Conservation (phyloP, 2,888 invertebrate species). For the Nephrotoma flavescens region DNA sequence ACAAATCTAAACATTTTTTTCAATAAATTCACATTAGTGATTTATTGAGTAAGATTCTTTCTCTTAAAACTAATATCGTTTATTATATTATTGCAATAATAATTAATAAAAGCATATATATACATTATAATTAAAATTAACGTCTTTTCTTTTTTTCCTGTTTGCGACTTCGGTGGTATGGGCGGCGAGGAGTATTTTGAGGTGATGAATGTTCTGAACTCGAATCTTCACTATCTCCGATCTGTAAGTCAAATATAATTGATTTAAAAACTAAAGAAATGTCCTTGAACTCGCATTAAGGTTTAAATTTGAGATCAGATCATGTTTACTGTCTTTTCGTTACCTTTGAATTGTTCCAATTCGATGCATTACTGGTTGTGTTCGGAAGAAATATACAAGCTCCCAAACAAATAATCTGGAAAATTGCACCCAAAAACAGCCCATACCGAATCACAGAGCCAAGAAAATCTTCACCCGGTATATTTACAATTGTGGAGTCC, state of each 20-base stretch:
- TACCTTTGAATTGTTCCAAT: slow-evolving; percentile 2
- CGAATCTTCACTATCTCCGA: slow-evolving; percentile 26
- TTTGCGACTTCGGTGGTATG: slow-evolving; percentile 38
- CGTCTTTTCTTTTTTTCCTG: slow-evolving; percentile 44
- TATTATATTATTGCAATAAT: not conserved
- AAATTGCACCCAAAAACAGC: slow-evolving; percentile 72
- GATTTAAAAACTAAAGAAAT: not conserved
- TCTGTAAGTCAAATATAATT: slow-evolving; percentile 18
- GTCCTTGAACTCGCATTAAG: not conserved
- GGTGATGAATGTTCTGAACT: slow-evolving; percentile 42
- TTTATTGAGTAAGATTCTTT: not conserved
- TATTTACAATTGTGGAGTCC: slow-evolving; percentile 4
- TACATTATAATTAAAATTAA: slow-evolving; percentile 16
- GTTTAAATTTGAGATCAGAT: not conserved
- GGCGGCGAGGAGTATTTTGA: slow-evolving; percentile 40
- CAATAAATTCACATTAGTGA: not conserved
- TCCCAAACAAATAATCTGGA: slow-evolving; percentile 68
- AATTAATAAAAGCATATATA: not conserved
- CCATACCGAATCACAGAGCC: slow-evolving; percentile 64
- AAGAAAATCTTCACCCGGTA: slow-evolving; percentile 44
- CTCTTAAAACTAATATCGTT: not conserved
- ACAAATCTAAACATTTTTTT: not conserved
- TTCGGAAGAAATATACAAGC: slow-evolving; percentile 61
- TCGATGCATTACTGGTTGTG: not conserved
- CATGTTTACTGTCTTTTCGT: not conserved